Base-by-base conservation (phyloP, 2,113 vertebrate genomes). In the Gasterosteus nipponicus region DNA sequence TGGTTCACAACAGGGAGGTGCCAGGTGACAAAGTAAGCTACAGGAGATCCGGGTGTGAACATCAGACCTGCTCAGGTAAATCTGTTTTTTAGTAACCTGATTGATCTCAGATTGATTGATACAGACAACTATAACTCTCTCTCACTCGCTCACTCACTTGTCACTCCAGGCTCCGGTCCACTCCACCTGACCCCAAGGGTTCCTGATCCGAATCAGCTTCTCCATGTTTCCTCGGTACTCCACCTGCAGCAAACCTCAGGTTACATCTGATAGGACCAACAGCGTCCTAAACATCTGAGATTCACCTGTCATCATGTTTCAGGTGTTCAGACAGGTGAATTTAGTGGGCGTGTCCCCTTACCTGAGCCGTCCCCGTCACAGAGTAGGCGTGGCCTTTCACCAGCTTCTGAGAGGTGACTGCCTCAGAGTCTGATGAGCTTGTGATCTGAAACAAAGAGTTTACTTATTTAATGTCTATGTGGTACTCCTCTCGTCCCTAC, bases 321-420 rank as follows among this genome's bases (percentile, higher is more conserved):
- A 41, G 49, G n/a, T 39, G 66, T 42, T 46, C 41, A 15, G 7
- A 47, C 11, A 46, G 33, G 33, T 38, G 18, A 39, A 6, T 41
- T 11, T 14, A 22, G 41, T 19, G 15, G 35, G n/a, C 0, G 33
- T 58, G 41, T 65, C 39, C n/a, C 92, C 95, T 78, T 89, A 99
- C 97, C 96, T 97, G 94, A 59, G 94, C 93, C 0, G 95, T 96
- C 0, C 96, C 96, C 0, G 97, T 99, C 80, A 99, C 93, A 0
- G 97, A 99, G 90, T 99, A 98, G 0, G 97, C 96, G 0, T 99
- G 97, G 2, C 97, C 97, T 86, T 99, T 98, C 84, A 98, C 97
- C 92, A 99, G 91, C 93, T 98, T 98, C 94, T 98, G 97, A 12
- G 89, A 91, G 0, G 97, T 98, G 51, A 99, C 81, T 0, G 97